phyloP scores from a whole-genome alignment of 1,140 invertebrate genomes.

The Eciton burchellii region DNA sequence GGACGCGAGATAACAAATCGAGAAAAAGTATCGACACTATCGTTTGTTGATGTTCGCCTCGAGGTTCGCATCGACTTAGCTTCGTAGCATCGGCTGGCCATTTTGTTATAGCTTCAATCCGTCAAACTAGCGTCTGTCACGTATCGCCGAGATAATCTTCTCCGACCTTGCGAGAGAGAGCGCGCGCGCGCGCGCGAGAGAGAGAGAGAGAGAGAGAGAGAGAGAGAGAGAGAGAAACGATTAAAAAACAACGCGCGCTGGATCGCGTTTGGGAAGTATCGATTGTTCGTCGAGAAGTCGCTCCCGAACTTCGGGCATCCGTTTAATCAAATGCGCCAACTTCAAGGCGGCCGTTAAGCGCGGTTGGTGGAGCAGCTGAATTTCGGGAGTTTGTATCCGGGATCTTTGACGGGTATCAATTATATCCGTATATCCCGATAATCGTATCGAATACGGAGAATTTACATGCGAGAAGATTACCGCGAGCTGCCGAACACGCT shows the following conservation, averaged over 20 bases:
- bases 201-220: neutral
- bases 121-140: neutral
- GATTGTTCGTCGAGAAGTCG: conserved; percentile 31
- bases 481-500: too few species aligned
- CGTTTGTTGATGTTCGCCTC: neutral
- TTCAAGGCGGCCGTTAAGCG: neutral
- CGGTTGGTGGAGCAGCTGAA: neutral
- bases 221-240: neutral
- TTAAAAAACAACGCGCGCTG: neutral
- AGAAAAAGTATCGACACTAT: neutral
- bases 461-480: too few species aligned
- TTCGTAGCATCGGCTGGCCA: neutral
- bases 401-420: neutral
- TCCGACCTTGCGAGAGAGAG: neutral
- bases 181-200: too few species aligned
- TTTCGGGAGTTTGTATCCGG: neutral
- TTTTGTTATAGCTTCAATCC: neutral
- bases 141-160: neutral
- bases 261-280: conserved; percentile 25
- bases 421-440: too few species aligned
- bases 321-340: conserved; percentile 18
- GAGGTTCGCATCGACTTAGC: neutral
- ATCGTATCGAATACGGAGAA: too few species aligned
- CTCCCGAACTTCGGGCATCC: neutral
- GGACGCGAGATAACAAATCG: neutral